Conservation (phyloP, 2,113 vertebrate species). For the Tychaedon coryphoeus region DNA sequence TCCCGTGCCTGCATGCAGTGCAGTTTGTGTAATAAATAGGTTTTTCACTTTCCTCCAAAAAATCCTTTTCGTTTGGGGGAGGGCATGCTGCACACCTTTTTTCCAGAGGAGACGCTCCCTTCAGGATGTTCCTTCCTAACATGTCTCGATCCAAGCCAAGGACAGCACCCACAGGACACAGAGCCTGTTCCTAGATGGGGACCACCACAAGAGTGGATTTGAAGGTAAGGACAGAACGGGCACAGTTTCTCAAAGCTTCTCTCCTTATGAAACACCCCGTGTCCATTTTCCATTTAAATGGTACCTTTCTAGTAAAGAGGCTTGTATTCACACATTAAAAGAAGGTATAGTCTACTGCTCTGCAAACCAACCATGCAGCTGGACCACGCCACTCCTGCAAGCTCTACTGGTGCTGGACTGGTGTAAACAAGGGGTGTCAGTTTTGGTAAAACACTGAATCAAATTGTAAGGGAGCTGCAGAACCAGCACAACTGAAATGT, state of each 20-base stretch:
- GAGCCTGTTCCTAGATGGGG: neutral
- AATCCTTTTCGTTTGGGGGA: neutral
- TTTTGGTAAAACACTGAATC: neutral
- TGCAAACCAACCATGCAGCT: neutral
- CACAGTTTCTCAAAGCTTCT: neutral
- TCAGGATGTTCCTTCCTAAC: neutral
- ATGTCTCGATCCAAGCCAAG: neutral
- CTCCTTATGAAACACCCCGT: neutral
- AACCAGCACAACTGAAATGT: neutral
- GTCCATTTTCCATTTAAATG: neutral
- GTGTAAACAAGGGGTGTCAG: neutral
- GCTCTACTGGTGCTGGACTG: neutral
- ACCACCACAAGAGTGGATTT: neutral
- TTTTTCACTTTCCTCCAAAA: neutral
- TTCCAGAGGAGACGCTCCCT: neutral
- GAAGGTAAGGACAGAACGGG: fast-evolving
- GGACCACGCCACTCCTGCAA: neutral
- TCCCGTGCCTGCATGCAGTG: neutral
- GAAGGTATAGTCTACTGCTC: neutral
- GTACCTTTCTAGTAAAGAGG: neutral
- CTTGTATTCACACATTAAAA: neutral
- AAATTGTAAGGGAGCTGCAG: neutral
- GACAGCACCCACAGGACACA: neutral
- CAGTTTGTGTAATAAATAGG: neutral
- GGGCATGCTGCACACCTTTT: neutral